These are phyloP conservation scores for Chrysolina oricalcia DNA, from an alignment of 2,888 invertebrate genomes.

Conservation along the genomic window DNA sequence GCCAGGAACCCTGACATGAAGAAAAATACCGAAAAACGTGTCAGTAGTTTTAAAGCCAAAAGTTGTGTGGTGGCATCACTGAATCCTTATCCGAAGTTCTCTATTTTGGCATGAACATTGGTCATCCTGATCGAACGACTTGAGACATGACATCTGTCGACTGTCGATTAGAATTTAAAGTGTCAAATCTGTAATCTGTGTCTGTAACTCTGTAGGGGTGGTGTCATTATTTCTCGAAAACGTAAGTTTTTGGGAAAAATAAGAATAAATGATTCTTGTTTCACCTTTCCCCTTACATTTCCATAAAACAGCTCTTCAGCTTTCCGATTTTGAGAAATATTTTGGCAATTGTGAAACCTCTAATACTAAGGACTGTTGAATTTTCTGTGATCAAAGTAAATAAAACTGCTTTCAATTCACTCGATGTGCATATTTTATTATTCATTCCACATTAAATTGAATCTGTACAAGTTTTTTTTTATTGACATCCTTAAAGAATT, in stretches of 20 bases:
- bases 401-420: not conserved
- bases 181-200: constrained; percentile 53
- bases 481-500: constrained; percentile 28
- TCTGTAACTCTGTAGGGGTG: constrained; percentile 64
- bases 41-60: too few relatives aligned
- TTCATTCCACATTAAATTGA: not conserved
- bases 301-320: not conserved
- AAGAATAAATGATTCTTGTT: constrained; percentile 36
- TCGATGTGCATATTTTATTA: not conserved
- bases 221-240: constrained; percentile 69
- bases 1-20: too few relatives aligned
- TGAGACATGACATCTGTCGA: constrained; percentile 43
- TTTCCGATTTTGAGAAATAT: not conserved
- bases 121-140: not conserved
- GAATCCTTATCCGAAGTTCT: too few relatives aligned
- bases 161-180: constrained; percentile 42
- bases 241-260: constrained; percentile 67
- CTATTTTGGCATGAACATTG: not conserved
- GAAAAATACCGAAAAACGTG: too few relatives aligned
- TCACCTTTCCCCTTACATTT: constrained; percentile 37
- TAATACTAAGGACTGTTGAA: not conserved
- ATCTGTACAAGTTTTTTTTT: not conserved
- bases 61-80: too few relatives aligned
- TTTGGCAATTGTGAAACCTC: not conserved
- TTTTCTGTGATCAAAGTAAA: not conserved